Conservation (phyloP, 2,888 invertebrate genomes). For the Tubulanus polymorphus region DNA sequence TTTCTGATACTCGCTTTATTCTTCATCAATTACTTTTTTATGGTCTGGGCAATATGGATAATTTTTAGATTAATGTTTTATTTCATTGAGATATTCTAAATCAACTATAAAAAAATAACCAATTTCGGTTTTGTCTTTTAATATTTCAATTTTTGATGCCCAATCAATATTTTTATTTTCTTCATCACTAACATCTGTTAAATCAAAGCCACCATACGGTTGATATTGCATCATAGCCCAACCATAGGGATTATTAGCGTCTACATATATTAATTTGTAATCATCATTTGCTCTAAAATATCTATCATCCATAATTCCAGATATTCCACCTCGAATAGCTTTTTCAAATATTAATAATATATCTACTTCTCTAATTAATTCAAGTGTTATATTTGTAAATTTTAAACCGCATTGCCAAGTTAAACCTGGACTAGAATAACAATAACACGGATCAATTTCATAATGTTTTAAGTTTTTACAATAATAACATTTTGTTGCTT, state of each 20-base stretch:
- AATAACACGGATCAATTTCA: constrained; percentile 1
- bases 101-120: not conserved
- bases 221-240: not conserved
- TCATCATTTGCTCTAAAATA: constrained; percentile 15
- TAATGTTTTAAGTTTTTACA: too few relatives aligned
- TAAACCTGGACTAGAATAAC: constrained; percentile 13
- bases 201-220: not conserved
- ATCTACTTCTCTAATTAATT: constrained; percentile 17
- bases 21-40: not conserved
- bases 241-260: constrained; percentile 2
- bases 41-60: not conserved
- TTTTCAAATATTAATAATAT: constrained; percentile 15
- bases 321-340: constrained; percentile 16
- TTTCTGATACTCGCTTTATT: not conserved
- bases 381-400: constrained; percentile 15
- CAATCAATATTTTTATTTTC: too few relatives aligned
- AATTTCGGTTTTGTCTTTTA: not conserved
- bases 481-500: too few relatives aligned
- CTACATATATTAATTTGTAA: constrained; percentile 7
- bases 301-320: constrained; percentile 12
- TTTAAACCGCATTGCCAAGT: constrained; percentile 19
- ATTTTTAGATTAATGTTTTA: not conserved
- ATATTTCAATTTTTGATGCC: not conserved
- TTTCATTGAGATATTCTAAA: not conserved
- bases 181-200: not conserved